These are phyloP conservation scores for Poeciliopsis gracilis DNA, from an alignment of 2,797 vertebrate species.

Conservation along the genomic window DNA sequence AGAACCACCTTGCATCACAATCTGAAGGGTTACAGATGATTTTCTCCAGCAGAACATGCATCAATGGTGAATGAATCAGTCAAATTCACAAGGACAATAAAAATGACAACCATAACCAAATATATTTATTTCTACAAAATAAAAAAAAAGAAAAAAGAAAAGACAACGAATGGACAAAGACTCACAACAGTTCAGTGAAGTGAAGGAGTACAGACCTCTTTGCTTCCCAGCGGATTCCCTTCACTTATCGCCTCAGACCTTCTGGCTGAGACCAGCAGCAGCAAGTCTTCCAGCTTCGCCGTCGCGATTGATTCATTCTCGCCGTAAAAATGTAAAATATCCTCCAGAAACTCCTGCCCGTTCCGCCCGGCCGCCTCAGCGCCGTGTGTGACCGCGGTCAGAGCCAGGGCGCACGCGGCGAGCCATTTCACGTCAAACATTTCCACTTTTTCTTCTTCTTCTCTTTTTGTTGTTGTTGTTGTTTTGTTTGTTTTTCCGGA, in stretches of 20 bases:
- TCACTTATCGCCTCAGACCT: conserved; percentile 19
- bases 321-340: conserved; percentile 68
- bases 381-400: not conserved
- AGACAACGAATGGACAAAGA: not conserved
- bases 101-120: not conserved
- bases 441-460: not conserved
- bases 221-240: conserved; percentile 48
- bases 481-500: not conserved
- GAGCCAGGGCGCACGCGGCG: not conserved
- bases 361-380: fast-evolving
- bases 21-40: too few relatives aligned
- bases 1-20: not conserved
- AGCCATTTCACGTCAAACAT: conserved; percentile 37
- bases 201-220: conserved; percentile 47
- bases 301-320: conserved; percentile 61
- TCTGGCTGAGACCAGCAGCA: conserved; percentile 61
- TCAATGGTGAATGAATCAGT: not conserved
- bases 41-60: not conserved
- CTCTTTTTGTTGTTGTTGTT: not conserved
- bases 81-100: too few relatives aligned
- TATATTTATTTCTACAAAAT: not conserved
- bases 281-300: conserved; percentile 57
- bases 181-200: not conserved
- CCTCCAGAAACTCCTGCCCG: conserved; percentile 45
- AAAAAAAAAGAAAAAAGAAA: too few relatives aligned